Percentiles rank a stretch among this genome's conserved stretches.
Conservation (phyloP, 1,140 invertebrate genomes). For the Limonius californicus region DNA sequence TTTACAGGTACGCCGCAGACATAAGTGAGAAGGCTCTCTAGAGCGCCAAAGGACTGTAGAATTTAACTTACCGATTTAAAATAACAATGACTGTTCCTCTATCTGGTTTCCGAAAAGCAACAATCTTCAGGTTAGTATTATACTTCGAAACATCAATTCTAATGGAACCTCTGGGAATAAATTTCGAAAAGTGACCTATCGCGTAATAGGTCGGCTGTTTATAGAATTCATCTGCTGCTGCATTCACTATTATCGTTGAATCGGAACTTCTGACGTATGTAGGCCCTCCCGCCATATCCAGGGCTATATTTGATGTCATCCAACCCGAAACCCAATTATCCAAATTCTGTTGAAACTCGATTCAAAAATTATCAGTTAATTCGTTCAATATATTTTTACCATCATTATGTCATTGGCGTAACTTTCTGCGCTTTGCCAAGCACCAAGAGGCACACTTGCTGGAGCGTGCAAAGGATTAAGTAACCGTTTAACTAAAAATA, state of each 20-base stretch:
- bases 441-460: too few species aligned
- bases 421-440: too few species aligned
- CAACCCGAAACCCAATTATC: conserved; percentile 58
- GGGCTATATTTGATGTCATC: conserved; percentile 72
- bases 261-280: conserved; percentile 66
- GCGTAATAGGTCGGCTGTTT: conserved; percentile 70
- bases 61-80: conserved; percentile 25
- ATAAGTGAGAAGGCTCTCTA: too few species aligned
- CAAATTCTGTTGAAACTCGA: too few species aligned
- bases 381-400: too few species aligned
- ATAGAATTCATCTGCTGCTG: conserved; percentile 57
- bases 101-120: conserved; percentile 53
- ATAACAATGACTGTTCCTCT: conserved; percentile 48
- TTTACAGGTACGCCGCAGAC: too few species aligned
- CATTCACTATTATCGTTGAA: conserved; percentile 63
- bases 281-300: conserved; percentile 63
- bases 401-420: too few species aligned
- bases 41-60: too few species aligned
- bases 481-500: too few species aligned
- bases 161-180: conserved; percentile 51
- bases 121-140: conserved; percentile 34
- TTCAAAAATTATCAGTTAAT: too few species aligned
- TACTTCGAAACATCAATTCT: conserved; percentile 37
- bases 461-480: too few species aligned
- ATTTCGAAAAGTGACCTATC: conserved; percentile 65